A percentile compares a stretch with the other conserved stretches of the same genome.
These are phyloP conservation scores for Thermophis baileyi DNA, from an alignment of 2,113 vertebrate genomes.

Conservation along the genomic window DNA sequence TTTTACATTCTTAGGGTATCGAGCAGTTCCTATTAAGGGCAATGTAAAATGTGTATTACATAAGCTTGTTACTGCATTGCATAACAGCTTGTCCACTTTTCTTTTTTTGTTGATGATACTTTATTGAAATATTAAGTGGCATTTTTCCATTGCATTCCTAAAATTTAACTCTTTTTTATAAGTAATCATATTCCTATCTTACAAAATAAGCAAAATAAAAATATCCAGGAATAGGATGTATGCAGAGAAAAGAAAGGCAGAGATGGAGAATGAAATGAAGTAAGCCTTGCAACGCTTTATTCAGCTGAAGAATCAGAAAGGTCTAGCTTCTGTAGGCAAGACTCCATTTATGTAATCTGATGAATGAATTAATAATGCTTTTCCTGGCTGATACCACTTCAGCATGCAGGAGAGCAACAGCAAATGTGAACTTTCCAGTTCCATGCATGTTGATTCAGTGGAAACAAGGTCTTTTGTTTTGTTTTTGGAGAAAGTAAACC, in stretches of 20 bases:
- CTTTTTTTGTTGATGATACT: not conserved
- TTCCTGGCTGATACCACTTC: not conserved
- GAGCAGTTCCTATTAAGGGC: not conserved
- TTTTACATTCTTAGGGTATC: not conserved
- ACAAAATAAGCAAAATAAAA: slow-evolving; percentile 6
- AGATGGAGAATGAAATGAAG: not conserved
- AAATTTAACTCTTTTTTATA: not conserved
- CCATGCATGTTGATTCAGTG: not conserved
- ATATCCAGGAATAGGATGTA: not conserved
- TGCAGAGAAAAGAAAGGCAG: not conserved
- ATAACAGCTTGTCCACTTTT: not conserved
- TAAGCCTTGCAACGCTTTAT: not conserved
- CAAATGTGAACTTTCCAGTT: not conserved
- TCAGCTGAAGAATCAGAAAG: not conserved
- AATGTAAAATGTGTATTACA: slow-evolving; percentile 1
- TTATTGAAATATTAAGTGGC: not conserved
- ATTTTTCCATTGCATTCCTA: not conserved
- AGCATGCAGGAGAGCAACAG: not conserved
- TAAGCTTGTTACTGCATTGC: not conserved
- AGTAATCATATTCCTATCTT: not conserved
- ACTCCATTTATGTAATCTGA: not conserved
- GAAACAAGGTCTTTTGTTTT: not conserved
- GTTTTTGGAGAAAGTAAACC: not conserved
- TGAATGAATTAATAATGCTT: not conserved
- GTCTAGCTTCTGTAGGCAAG: not conserved